These are phyloP conservation scores for Porites lobata DNA, from an alignment of 92 coral and sea anemone genomes.

Conservation along the genomic window DNA sequence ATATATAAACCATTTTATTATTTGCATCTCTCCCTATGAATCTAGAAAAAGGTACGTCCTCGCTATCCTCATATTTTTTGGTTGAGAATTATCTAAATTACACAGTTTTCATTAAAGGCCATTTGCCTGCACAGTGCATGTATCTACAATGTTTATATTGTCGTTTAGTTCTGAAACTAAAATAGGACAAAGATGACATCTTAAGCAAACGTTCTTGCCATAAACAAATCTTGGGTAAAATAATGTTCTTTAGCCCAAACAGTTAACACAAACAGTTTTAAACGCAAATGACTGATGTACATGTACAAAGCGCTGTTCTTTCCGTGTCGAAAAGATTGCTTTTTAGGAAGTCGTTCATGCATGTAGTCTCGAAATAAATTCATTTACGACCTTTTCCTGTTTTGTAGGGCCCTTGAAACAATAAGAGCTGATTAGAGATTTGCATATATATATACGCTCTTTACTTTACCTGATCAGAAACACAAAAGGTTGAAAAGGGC, in stretches of 20 bases:
- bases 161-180: background rate
- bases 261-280: too few relatives aligned
- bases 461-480: background rate
- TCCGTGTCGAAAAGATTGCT: too few relatives aligned
- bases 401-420: background rate
- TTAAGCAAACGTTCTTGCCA: background rate
- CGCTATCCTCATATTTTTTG: too few relatives aligned
- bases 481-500: background rate
- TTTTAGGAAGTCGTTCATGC: too few relatives aligned
- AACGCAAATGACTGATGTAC: too few relatives aligned
- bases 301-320: too few relatives aligned
- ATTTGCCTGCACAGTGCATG: background rate
- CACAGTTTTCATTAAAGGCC: background rate
- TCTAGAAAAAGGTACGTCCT: too few relatives aligned
- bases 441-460: background rate
- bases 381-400: background rate
- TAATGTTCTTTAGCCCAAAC: background rate
- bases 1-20: too few relatives aligned
- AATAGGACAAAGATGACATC: background rate
- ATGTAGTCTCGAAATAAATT: background rate
- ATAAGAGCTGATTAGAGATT: background rate
- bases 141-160: background rate
- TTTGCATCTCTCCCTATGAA: too few relatives aligned
- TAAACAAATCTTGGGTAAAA: background rate
- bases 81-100: background rate